Conservation (phyloP, 1,140 invertebrate species). For the Nephila pilipes region DNA sequence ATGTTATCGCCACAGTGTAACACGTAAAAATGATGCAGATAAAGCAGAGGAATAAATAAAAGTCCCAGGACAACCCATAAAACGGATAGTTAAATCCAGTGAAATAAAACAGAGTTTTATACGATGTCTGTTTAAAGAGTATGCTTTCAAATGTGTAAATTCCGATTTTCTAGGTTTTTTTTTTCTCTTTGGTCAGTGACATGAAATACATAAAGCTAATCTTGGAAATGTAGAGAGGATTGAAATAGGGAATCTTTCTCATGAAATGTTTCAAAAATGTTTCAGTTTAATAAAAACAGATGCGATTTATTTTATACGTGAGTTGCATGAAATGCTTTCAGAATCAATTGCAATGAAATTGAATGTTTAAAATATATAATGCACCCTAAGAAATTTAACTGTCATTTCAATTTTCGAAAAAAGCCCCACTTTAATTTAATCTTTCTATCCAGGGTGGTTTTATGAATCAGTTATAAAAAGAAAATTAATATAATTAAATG, state of each 20-base stretch:
- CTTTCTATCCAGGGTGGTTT: too few species aligned
- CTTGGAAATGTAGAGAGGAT: neutral
- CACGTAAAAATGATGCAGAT: slow-evolving; percentile 4
- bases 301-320: too few species aligned
- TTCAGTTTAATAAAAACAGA: neutral
- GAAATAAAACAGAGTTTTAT: slow-evolving; percentile 9
- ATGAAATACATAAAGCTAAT: neutral
- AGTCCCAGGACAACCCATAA: slow-evolving; percentile 11
- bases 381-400: too few species aligned
- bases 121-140: neutral
- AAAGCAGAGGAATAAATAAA: neutral
- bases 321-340: too few species aligned
- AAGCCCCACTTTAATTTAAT: too few species aligned
- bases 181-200: neutral
- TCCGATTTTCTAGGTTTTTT: neutral
- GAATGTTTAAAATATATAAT: too few species aligned
- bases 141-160: slow-evolving; percentile 23
- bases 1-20: neutral
- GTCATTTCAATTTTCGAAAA: too few species aligned
- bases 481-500: too few species aligned
- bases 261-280: neutral
- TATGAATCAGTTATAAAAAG: too few species aligned
- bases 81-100: slow-evolving; percentile 17
- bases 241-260: neutral
- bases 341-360: too few species aligned